Evolutionary conservation across 2,113 vertebrate genomes (phyloP).

Genomic region (Chaetodon auriga): DNA sequence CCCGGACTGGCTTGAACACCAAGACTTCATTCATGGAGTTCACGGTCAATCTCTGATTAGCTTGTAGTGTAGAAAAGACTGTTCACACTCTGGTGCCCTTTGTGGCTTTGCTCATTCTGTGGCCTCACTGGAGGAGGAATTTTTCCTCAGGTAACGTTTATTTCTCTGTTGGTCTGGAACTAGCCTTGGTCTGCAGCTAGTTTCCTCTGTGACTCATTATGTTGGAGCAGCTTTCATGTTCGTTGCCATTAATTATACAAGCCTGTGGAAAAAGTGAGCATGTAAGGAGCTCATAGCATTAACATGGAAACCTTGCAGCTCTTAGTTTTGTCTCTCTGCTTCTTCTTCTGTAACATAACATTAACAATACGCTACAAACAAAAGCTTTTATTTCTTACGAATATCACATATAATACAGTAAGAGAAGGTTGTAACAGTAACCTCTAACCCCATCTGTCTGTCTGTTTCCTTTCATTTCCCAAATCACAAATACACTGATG

Average conservation of each 20-base stretch:
- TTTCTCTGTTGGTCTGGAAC: slow-evolving; percentile 26
- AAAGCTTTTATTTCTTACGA: slow-evolving; percentile 6
- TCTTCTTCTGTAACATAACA: slow-evolving; percentile 6
- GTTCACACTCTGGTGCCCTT: background rate
- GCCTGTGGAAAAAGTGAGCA: slow-evolving; percentile 43
- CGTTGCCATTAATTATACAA: slow-evolving; percentile 66
- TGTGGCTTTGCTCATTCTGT: slow-evolving; percentile 19
- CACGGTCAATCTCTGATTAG: slow-evolving; percentile 52
- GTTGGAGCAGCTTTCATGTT: slow-evolving; percentile 43
- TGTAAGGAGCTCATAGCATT: slow-evolving; percentile 23
- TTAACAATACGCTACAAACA: slow-evolving; percentile 7
- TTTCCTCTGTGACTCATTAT: slow-evolving; percentile 46
- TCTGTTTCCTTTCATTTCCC: background rate
- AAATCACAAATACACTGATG: slow-evolving; percentile 1
- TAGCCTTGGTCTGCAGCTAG: slow-evolving; percentile 17
- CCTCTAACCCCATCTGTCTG: background rate
- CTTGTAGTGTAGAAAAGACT: background rate
- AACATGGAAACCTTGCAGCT: slow-evolving; percentile 11
- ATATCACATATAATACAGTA: background rate
- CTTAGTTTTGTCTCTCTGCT: slow-evolving; percentile 3
- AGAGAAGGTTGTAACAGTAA: background rate
- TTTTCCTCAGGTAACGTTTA: slow-evolving; percentile 36
- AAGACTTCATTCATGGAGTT: slow-evolving; percentile 6
- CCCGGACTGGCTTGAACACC: background rate
- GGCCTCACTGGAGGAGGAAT: background rate